phyloP scores from a whole-genome alignment of 2,888 invertebrate species.

The Arge pagana region DNA sequence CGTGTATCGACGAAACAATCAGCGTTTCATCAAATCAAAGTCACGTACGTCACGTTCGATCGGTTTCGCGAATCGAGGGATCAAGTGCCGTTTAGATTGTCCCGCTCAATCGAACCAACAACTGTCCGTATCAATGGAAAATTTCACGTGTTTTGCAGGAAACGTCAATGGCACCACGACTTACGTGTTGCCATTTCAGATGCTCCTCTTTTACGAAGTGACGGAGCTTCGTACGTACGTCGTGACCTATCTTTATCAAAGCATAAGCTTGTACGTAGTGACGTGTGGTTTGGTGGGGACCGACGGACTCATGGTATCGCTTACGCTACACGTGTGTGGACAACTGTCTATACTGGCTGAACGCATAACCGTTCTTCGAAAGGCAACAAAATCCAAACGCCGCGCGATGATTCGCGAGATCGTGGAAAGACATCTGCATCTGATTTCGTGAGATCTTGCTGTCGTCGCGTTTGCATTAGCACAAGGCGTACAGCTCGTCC shows the following conservation, averaged over 20 bases:
- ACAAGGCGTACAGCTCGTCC: no score
- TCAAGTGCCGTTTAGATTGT: no score
- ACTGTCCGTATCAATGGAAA: no score
- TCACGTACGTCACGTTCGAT: no score
- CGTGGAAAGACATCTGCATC: slow-evolving; percentile 28
- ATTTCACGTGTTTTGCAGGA: no score
- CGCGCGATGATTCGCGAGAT: slow-evolving; percentile 26
- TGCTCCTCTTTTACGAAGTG: slow-evolving; percentile 29
- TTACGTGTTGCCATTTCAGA: slow-evolving; percentile 32
- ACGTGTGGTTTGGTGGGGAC: slow-evolving; percentile 33
- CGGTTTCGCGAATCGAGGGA: no score
- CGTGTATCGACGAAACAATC: no score
- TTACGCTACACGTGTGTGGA: slow-evolving; percentile 33
- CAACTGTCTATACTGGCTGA: slow-evolving; percentile 32
- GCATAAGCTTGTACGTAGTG: slow-evolving; percentile 32
- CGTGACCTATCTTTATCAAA: slow-evolving; percentile 32
- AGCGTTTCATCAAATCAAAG: no score
- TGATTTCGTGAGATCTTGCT: slow-evolving; percentile 28
- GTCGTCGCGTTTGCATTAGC: not conserved
- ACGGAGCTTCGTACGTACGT: slow-evolving; percentile 28
- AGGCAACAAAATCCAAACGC: slow-evolving; percentile 14
- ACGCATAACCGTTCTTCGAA: slow-evolving; percentile 27
- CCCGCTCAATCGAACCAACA: no score
- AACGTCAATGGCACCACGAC: slow-evolving; percentile 24
- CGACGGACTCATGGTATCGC: slow-evolving; percentile 30